phyloP scores from a whole-genome alignment of 2,888 invertebrate species.

The Eupithecia insigniata region DNA sequence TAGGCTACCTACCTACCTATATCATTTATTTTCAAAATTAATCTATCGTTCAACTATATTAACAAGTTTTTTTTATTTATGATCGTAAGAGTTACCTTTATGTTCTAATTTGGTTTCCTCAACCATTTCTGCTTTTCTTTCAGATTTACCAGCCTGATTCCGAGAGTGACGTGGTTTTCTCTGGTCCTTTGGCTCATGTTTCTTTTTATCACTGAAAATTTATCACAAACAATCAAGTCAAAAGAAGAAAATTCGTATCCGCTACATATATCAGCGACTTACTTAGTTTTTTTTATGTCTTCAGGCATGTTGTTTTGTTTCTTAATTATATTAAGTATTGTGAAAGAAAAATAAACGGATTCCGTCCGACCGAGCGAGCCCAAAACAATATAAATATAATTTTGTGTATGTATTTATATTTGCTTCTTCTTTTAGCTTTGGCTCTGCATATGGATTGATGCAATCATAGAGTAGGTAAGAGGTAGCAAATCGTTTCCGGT shows the following conservation, averaged over 20 bases:
- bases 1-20: too few species aligned
- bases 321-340: background rate
- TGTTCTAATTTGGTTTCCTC: conserved; percentile 51
- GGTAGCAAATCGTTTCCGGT: too few species aligned
- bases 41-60: too few species aligned
- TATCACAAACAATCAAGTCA: background rate
- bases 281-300: conserved; percentile 65
- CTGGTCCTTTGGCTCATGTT: conserved; percentile 72
- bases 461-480: too few species aligned
- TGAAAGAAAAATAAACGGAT: background rate
- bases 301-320: conserved; percentile 68
- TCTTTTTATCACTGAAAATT: conserved; percentile 63
- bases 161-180: conserved; percentile 58
- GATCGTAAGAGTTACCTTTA: conserved; percentile 44
- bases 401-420: too few species aligned
- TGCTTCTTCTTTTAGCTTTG: too few species aligned
- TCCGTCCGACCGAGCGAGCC: too few species aligned
- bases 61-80: conserved; percentile 15
- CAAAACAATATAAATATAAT: too few species aligned
- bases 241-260: background rate
- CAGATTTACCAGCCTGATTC: conserved; percentile 40
- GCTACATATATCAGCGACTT: conserved; percentile 41
- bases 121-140: conserved; percentile 52
- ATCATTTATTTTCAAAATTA: too few species aligned
- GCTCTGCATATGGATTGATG: too few species aligned